Base-by-base conservation (phyloP, 2,797 vertebrate species). In the Lutjanus campechanus region DNA sequence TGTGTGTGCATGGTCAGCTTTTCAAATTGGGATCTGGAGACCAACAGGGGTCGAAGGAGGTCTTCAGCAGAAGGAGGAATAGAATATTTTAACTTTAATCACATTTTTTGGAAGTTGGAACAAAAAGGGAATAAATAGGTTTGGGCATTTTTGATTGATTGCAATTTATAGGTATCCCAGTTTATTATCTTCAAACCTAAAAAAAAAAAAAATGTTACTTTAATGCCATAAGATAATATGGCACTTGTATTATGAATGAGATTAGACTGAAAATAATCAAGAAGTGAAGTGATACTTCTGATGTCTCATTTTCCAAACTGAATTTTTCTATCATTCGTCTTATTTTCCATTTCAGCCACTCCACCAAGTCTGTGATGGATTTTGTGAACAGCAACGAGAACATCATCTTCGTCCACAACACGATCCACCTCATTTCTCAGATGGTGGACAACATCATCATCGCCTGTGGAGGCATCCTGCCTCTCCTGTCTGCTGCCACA, bases 391-490 rank as follows among this genome's bases (percentile, higher is more conserved):
- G 98, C 95, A 99, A 99, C 84, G 98, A 99, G 94, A 99, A 99
- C 93, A 99, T 99, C 95, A 99, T 99, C 95, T 99, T 99, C 89
- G 98, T 99, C 87, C 98, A 99, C 95, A 99, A 99, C 95, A 99
- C 98, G 70, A 99, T 99, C 93, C 98, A 99, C 95, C 98, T 99
- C 92, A 99, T 99, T 93, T 99, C 98, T 88, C 98, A 99, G 95
- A 99, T 99, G 98, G 98, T 99, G 91, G 98, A 99, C 95, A 99
- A 99, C 95, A 99, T 99, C 94, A 99, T 99, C 95, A 99, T 99
- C 76, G 98, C 98, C 93, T 99, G 98, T 78, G 98, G 98, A 94
- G 98, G 98, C 91, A 99, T 99, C 92, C 95, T 99, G 76, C 98
- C 98, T 58, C 95, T 99, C 84, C 95, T 99, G 76, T 99, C 98